Evolutionary conservation across 2,888 invertebrate genomes (phyloP).

Genomic region (Acronicta leporina): DNA sequence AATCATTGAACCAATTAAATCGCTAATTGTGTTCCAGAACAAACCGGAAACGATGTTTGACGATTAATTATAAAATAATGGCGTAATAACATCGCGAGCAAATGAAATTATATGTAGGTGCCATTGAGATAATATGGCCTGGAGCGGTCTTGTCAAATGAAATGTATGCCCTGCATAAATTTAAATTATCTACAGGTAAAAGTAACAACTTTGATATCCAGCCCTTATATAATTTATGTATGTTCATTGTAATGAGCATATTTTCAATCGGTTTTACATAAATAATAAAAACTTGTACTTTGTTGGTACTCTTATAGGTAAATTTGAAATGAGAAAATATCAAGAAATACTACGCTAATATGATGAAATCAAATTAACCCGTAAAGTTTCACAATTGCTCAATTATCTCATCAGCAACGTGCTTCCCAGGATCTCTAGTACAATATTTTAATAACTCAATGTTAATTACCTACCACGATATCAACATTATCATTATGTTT

Average conservation of each 20-base stretch:
- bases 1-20: slow-evolving; percentile 11
- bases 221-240: too few species aligned
- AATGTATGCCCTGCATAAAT: neutral
- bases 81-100: neutral
- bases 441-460: neutral
- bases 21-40: slow-evolving; percentile 4
- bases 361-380: too few species aligned
- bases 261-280: too few species aligned
- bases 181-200: too few species aligned
- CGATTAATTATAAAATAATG: slow-evolving; percentile 29
- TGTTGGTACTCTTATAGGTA: too few species aligned
- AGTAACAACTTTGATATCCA: too few species aligned
- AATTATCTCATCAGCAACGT: too few species aligned
- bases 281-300: too few species aligned
- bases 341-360: too few species aligned
- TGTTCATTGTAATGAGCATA: too few species aligned
- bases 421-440: neutral
- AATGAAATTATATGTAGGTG: slow-evolving; percentile 14
- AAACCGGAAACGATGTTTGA: slow-evolving; percentile 21
- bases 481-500: slow-evolving; percentile 23
- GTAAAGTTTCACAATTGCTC: too few species aligned
- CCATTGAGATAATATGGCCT: neutral
- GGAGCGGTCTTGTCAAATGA: neutral
- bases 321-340: too few species aligned
- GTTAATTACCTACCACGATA: neutral